These are phyloP conservation scores for Clostera curtula DNA, from an alignment of 2,888 invertebrate species.

Conservation along the genomic window DNA sequence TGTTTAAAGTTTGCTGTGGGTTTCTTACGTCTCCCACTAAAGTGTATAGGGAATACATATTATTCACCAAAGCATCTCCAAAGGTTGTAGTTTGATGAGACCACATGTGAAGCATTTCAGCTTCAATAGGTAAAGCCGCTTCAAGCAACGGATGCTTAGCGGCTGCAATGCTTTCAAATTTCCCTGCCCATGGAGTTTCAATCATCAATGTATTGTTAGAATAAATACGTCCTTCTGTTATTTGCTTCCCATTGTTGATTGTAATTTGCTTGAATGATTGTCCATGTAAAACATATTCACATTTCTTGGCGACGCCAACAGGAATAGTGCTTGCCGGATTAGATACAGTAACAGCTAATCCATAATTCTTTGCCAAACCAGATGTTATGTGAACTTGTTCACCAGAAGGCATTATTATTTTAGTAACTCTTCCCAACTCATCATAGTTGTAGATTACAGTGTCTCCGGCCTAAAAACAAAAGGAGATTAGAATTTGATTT, in stretches of 20 bases:
- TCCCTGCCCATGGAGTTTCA: slow-evolving; percentile 83
- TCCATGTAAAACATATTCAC: slow-evolving; percentile 77
- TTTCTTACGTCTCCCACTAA: slow-evolving; percentile 90
- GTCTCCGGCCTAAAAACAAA: slow-evolving; percentile 81
- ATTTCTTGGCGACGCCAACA: slow-evolving; percentile 72
- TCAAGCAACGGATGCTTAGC: slow-evolving; percentile 88
- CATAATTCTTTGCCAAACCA: slow-evolving; percentile 84
- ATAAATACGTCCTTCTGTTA: slow-evolving; percentile 83
- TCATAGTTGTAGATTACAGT: slow-evolving; percentile 95
- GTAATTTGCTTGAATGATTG: slow-evolving; percentile 80
- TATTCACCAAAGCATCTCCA: slow-evolving; percentile 83
- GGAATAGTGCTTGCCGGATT: slow-evolving; percentile 68
- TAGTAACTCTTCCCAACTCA: slow-evolving; percentile 88
- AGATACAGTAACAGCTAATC: slow-evolving; percentile 83
- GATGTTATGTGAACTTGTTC: slow-evolving; percentile 88
- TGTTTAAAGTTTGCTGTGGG: slow-evolving; percentile 87
- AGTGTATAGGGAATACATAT: slow-evolving; percentile 87
- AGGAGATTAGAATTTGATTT: slow-evolving; percentile 21
- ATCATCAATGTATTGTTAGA: slow-evolving; percentile 87
- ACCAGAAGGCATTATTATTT: slow-evolving; percentile 92
- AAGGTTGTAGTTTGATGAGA: slow-evolving; percentile 87
- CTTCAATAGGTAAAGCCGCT: slow-evolving; percentile 89
- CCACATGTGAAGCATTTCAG: slow-evolving; percentile 93
- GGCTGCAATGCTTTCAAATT: slow-evolving; percentile 84
- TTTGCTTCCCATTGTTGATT: slow-evolving; percentile 81